Percentiles rank a stretch among this genome's conserved stretches.
Evolutionary conservation across 2,797 vertebrate species (phyloP).

Genomic region (Austrolebias charrua): DNA sequence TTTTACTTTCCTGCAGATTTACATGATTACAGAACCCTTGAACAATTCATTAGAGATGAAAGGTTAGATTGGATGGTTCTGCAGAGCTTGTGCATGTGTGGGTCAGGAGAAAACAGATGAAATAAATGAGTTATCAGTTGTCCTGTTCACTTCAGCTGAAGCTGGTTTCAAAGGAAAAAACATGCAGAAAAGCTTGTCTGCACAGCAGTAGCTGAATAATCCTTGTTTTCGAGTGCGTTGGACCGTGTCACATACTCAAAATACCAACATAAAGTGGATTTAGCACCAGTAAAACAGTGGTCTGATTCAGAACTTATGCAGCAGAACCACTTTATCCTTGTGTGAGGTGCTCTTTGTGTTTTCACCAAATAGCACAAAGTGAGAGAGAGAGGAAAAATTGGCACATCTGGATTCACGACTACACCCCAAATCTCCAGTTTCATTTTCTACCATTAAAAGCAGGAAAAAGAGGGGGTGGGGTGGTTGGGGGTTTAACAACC

Average conservation of each 20-base stretch:
- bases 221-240: too few species aligned
- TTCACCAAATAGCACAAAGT: neutral
- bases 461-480: conserved; percentile 32
- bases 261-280: too few species aligned
- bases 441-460: conserved; percentile 46
- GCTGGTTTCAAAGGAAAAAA: conserved; percentile 1
- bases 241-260: too few species aligned
- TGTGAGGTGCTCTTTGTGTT: conserved; percentile 24
- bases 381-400: conserved; percentile 3
- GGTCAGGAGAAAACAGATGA: neutral
- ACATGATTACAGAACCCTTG: neutral
- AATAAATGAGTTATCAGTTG: neutral
- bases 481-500: conserved; percentile 32
- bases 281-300: neutral
- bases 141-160: neutral
- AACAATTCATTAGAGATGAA: neutral
- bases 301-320: neutral
- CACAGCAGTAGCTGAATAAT: neutral
- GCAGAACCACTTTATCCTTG: neutral
- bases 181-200: neutral
- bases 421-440: conserved; percentile 54
- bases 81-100: too few species aligned
- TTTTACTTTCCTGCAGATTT: neutral
- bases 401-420: conserved; percentile 58
- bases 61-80: neutral